A percentile compares a stretch with the other conserved stretches of the same genome.
Conservation (phyloP, 1,140 invertebrate genomes). For the Calycopis cecrops region DNA sequence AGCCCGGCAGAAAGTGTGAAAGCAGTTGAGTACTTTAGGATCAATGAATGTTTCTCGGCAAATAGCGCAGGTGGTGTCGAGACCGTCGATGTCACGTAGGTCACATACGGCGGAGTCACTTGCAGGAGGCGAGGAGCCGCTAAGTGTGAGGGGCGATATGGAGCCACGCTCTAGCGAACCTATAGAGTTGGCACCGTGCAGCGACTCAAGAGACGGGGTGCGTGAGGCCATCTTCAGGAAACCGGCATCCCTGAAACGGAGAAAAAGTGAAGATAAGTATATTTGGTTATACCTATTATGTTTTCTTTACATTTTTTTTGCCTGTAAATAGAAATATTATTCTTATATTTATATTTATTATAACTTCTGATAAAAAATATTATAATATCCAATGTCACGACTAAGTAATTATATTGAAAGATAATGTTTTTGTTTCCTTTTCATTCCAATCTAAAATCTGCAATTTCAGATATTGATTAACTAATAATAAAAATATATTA, state of each 20-base stretch:
- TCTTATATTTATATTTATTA: no score
- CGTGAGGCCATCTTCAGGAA: slow-evolving; percentile 76
- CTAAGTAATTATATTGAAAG: no score
- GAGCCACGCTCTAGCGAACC: slow-evolving; percentile 86
- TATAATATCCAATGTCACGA: no score
- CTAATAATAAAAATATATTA: no score
- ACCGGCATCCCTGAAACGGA: slow-evolving; percentile 75
- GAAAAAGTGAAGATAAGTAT: slow-evolving; percentile 22
- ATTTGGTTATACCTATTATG: neutral
- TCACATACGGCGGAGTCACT: slow-evolving; percentile 88
- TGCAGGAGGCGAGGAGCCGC: slow-evolving; percentile 87
- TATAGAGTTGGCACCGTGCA: slow-evolving; percentile 91
- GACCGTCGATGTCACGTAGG: slow-evolving; percentile 73
- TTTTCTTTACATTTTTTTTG: no score
- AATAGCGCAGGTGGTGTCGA: slow-evolving; percentile 83
- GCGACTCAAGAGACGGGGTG: slow-evolving; percentile 92
- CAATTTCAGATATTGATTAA: no score
- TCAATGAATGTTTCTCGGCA: slow-evolving; percentile 86
- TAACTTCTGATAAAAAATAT: no score
- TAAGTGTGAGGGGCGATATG: slow-evolving; percentile 85
- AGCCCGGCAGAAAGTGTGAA: slow-evolving; percentile 88
- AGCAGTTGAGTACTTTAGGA: slow-evolving; percentile 86
- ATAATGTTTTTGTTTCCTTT: no score
- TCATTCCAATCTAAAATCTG: no score
- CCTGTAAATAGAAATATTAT: no score